A percentile compares a stretch with the other conserved stretches of the same genome.
Evolutionary conservation across 1,140 invertebrate species (phyloP).

Genomic region (Metopolophium dirhodum): DNA sequence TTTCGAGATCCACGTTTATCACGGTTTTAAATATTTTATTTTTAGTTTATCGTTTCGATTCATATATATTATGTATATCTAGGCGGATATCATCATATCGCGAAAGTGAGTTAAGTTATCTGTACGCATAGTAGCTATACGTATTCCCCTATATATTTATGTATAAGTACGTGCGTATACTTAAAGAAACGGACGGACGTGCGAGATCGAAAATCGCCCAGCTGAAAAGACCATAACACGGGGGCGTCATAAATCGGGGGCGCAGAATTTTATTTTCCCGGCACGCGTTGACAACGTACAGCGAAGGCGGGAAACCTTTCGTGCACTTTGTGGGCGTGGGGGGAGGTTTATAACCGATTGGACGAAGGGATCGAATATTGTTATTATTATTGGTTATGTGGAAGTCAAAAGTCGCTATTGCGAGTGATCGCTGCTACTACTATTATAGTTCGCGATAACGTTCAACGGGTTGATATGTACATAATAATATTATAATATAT

Average conservation of each 20-base stretch:
- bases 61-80: not conserved
- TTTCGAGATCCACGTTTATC: not conserved
- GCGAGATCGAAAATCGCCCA: constrained; percentile 17
- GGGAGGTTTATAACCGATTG: not conserved
- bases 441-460: not conserved
- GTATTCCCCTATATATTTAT: not conserved
- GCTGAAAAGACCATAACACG: not conserved
- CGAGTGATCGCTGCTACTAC: not conserved
- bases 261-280: not conserved
- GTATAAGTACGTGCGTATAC: not conserved
- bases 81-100: not conserved
- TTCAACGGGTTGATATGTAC: not conserved
- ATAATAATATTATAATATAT: not conserved
- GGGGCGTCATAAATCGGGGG: not conserved
- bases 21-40: not conserved
- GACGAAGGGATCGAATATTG: not conserved
- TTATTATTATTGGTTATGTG: not conserved
- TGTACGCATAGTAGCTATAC: not conserved
- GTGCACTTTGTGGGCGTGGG: not conserved
- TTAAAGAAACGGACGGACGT: not conserved
- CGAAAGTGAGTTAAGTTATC: not conserved
- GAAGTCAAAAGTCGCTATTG: not conserved
- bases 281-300: not conserved
- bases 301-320: not conserved
- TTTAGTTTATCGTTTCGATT: not conserved